These are phyloP conservation scores for Hycleus cichorii DNA, from an alignment of 1,140 invertebrate genomes.

Conservation along the genomic window DNA sequence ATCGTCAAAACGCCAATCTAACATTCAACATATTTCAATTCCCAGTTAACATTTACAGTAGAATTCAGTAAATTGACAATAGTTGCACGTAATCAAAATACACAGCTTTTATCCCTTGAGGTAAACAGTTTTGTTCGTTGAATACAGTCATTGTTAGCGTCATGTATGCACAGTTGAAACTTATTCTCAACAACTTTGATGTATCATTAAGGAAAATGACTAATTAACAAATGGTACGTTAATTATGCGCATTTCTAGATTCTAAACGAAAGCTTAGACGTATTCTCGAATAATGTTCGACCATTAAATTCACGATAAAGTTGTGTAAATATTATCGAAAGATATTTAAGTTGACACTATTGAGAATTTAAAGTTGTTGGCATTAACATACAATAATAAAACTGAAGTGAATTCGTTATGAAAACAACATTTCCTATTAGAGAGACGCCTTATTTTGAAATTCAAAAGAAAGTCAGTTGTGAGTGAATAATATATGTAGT, in stretches of 20 bases:
- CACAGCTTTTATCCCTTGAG: no score
- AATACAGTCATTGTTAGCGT: no score
- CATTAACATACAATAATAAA: conserved; percentile 16
- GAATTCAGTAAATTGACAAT: no score
- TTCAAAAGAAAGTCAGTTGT: conserved; percentile 6
- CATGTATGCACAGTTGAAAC: neutral
- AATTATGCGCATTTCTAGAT: conserved; percentile 2
- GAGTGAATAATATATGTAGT: conserved; percentile 13
- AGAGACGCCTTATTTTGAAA: conserved; percentile 1
- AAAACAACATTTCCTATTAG: conserved; percentile 17
- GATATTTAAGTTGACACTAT: conserved; percentile 12
- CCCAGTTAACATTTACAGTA: no score
- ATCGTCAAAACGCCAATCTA: no score
- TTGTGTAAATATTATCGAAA: neutral
- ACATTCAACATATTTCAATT: no score
- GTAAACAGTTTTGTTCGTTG: no score
- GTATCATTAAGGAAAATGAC: neutral
- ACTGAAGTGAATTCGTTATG: neutral
- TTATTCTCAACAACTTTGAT: neutral
- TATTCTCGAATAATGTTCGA: neutral
- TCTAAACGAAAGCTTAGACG: conserved; percentile 3
- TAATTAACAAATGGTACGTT: conserved; percentile 1
- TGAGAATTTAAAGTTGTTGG: conserved; percentile 8
- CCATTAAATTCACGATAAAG: no score
- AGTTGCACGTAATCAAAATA: no score